These are phyloP conservation scores for Cyprinodon tularosa DNA, from an alignment of 2,113 vertebrate species.

Conservation along the genomic window DNA sequence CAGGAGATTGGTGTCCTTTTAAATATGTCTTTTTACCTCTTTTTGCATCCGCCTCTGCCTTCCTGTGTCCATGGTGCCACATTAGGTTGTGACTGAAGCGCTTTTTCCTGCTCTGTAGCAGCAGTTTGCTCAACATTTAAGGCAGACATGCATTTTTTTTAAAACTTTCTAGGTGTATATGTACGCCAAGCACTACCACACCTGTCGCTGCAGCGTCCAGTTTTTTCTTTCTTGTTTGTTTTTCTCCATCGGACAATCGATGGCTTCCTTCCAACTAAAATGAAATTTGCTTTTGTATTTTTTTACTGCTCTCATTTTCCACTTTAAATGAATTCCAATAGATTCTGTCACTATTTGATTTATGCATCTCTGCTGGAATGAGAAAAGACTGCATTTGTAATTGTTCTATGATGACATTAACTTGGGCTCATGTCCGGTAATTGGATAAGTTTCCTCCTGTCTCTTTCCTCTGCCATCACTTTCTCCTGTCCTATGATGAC, in stretches of 20 bases:
- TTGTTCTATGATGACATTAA: constrained; percentile 76
- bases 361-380: constrained; percentile 75
- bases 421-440: constrained; percentile 73
- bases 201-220: constrained; percentile 34
- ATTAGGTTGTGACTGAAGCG: constrained; percentile 18
- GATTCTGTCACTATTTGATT: constrained; percentile 79
- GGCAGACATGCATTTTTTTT: constrained; percentile 31
- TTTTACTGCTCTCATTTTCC: constrained; percentile 62
- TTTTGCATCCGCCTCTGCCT: constrained; percentile 40
- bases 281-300: constrained; percentile 38
- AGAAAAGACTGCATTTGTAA: constrained; percentile 77
- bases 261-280: constrained; percentile 64
- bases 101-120: constrained; percentile 26
- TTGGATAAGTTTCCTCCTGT: constrained; percentile 69
- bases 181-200: constrained; percentile 20
- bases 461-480: constrained; percentile 69
- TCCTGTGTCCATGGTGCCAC: constrained; percentile 39
- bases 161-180: constrained; percentile 5
- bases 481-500: constrained; percentile 55
- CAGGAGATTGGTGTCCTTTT: constrained; percentile 50
- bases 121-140: constrained; percentile 9
- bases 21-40: constrained; percentile 51
- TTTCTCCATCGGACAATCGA: constrained; percentile 61
- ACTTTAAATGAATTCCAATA: constrained; percentile 77
- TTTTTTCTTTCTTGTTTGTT: constrained; percentile 47